Percentiles rank a stretch among this genome's conserved stretches.
phyloP scores from a whole-genome alignment of 1,140 invertebrate genomes.

The Ylistrum balloti region DNA sequence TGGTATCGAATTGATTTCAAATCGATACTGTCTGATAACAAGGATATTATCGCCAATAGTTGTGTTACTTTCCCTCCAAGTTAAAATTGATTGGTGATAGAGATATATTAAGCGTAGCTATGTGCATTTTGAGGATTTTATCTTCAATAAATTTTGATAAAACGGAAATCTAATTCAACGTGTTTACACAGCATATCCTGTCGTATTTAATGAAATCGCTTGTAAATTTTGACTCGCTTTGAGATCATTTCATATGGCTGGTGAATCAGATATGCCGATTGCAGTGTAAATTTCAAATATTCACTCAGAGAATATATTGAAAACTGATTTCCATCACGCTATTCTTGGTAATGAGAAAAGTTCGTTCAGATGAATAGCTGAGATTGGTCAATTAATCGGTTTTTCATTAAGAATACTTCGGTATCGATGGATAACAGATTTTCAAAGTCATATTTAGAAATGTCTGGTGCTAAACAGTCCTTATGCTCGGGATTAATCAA shows the following conservation, averaged over 20 bases:
- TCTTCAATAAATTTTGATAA: neutral
- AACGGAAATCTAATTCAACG: neutral
- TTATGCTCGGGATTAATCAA: constrained; percentile 7
- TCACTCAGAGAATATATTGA: neutral
- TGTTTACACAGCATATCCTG: neutral
- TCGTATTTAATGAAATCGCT: neutral
- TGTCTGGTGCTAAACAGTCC: neutral
- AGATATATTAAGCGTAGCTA: neutral
- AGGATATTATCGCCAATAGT: too few species aligned
- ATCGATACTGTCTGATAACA: too few species aligned
- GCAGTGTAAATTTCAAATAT: neutral
- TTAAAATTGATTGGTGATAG: too few species aligned
- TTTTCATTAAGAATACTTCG: neutral
- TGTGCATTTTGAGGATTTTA: neutral
- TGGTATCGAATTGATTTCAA: too few species aligned
- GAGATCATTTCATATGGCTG: neutral
- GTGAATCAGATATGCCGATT: neutral
- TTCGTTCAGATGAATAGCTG: neutral
- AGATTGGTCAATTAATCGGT: neutral
- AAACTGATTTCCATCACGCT: neutral
- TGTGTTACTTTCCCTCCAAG: too few species aligned
- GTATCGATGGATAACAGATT: neutral
- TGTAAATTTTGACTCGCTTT: neutral
- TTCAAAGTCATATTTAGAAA: neutral
- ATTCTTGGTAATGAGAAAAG: neutral